Base-by-base conservation (phyloP, 2,113 vertebrate species). In the Sander vitreus region DNA sequence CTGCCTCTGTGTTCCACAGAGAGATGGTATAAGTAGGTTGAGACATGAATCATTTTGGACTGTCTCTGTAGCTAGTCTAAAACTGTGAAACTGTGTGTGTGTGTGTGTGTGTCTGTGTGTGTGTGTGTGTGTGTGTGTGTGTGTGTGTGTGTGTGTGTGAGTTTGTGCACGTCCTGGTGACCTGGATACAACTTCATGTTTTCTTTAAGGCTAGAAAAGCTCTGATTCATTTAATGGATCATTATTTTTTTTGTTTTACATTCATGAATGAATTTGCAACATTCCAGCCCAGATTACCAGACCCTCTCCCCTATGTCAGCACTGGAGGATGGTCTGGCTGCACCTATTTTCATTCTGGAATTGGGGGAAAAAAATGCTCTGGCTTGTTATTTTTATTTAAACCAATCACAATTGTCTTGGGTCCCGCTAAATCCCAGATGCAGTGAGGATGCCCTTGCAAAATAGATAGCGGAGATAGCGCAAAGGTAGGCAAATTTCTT, bases 11-110 rank as follows among this genome's bases (percentile, higher is more conserved):
- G 77, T 71, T 89, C 90, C 91, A 55, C 85, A 70, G 93, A 92
- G 92, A 92, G 78, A 80, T 66, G 85, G 85, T 87, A 82, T 60
- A 94, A 93, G 89, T 95, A 93, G 94, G 94, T 93, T 93, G 85
- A 90, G 76, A 89, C 92, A 91, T 93, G 91, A 92, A 93, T 92
- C 92, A 91, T 89, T 54, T 82, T 92, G 76, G 84, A 87, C 80
- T 80, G 78, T 80, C 64, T 80, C 81, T 89, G 85, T 48, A 76
- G 76, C 75, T 48, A 39, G 80, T 74, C 73, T 84, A 83, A 50
- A 73, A 81, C 54, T 89, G 76, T 69, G 69, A 60, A 76, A 66
- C 54, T 73, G 81, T 66, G 81, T 66, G 78, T 43, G 8, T 43
- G 21, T 62, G 73, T 77, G 59, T 68, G 47, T 58, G 53, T 68